Base-by-base conservation (phyloP, 2,113 vertebrate species). In the Trinectes maculatus region DNA sequence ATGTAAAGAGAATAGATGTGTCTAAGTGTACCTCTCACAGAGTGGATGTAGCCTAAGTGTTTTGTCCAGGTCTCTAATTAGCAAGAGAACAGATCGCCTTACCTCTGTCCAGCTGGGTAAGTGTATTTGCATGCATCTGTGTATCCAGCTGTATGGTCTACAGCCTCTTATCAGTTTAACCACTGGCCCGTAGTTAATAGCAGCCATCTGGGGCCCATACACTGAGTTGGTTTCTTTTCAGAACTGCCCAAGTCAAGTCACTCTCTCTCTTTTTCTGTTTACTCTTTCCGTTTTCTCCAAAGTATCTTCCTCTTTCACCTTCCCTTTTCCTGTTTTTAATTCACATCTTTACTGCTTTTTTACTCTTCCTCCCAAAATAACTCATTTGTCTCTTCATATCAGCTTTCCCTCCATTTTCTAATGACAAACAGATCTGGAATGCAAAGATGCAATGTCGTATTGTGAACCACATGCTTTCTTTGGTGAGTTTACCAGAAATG, bases 161-260 rank as follows among this genome's bases (percentile, higher is more conserved):
- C 44, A 74, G 83, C 74, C 85, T 90, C 87, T 90, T 90, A 90
- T 90, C 88, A 82, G 71, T 46, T 61, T 85, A 90, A 89, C 89
- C 83, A 85, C 84, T 80, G 74, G 77, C 68, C 76, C 64, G 2
- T 56, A 58, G 70, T 86, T 84, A 89, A 84, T 66, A 55, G 71
- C 59, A 16, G 69, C 82, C 89, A 91, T 88, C 84, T 91, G 89
- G 75, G 79, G 73, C 43, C 76, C 71, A 67, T 82, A 61, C 66
- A 59, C 53, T 39, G 44, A 75, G 74, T 42, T 73, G 71, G 65
- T 65, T 79, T 51, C 19, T 82, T 51, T 43, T 65, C 29, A 70
- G 34, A 40, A 80, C 46, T 51, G 46, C 33, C n/a, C 15, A 28
- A 15, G 33, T 51, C 53, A 61, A 49, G 70, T 80, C 24, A 42